Percentiles rank a stretch among this genome's conserved stretches.
Evolutionary conservation across 2,797 vertebrate genomes (phyloP).

Genomic region (Pseudochaenichthys georgianus): DNA sequence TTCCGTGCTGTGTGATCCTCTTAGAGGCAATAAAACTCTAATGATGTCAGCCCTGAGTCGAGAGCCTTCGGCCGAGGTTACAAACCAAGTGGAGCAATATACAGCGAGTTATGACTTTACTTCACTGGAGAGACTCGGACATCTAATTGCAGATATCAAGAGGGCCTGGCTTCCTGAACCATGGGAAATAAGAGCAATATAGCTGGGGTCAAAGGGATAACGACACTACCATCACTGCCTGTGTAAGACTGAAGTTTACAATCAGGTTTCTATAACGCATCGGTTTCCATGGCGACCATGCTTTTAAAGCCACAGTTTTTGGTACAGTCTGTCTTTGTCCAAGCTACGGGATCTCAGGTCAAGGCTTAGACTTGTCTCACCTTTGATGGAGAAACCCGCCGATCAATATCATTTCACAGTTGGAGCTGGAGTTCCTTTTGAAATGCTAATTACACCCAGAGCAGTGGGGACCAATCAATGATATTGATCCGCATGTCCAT

Average conservation of each 20-base stretch:
- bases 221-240: slow-evolving; percentile 6
- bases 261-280: slow-evolving; percentile 12
- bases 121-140: slow-evolving; percentile 58
- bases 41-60: slow-evolving; percentile 39
- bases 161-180: slow-evolving; percentile 53
- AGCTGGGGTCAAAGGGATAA: slow-evolving; percentile 60
- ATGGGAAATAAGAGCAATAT: slow-evolving; percentile 74
- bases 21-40: slow-evolving; percentile 63
- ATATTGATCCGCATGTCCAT: slow-evolving; percentile 50
- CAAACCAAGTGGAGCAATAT: slow-evolving; percentile 57
- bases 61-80: slow-evolving; percentile 50
- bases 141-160: slow-evolving; percentile 67
- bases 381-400: slow-evolving; percentile 47
- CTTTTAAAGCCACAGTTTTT: slow-evolving; percentile 1
- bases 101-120: slow-evolving; percentile 62
- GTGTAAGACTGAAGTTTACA: slow-evolving; percentile 31
- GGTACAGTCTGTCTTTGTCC: slow-evolving; percentile 10
- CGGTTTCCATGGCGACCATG: slow-evolving; percentile 31
- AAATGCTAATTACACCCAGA: slow-evolving; percentile 59
- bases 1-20: slow-evolving; percentile 30
- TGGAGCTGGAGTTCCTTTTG: slow-evolving; percentile 34
- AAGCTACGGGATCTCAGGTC: slow-evolving; percentile 36
- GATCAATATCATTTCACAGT: slow-evolving; percentile 24
- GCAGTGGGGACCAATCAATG: slow-evolving; percentile 43
- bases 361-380: slow-evolving; percentile 22